Evolutionary conservation across 2,888 invertebrate genomes (phyloP).

Genomic region (Ichneumon xanthorius): DNA sequence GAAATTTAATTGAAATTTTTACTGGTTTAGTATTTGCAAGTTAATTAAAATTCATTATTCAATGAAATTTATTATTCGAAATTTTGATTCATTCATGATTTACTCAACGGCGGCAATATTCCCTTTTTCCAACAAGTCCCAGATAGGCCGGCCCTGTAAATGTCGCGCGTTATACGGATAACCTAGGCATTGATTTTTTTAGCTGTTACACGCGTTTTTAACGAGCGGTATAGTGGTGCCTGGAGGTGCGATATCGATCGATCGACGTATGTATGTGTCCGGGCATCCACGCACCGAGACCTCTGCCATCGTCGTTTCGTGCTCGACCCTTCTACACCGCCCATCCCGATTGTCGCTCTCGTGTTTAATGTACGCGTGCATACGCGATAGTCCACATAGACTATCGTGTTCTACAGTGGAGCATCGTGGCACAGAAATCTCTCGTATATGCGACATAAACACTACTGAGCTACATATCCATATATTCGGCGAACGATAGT

Average conservation of each 20-base stretch:
- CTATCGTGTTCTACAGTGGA: slow-evolving; percentile 28
- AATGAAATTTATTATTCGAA: background rate
- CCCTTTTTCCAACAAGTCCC: background rate
- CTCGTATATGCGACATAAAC: slow-evolving; percentile 60
- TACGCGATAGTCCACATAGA: background rate
- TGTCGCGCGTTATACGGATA: background rate
- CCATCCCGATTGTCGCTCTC: slow-evolving; percentile 16
- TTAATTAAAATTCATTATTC: too few species aligned
- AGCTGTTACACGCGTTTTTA: slow-evolving; percentile 23
- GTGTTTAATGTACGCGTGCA: slow-evolving; percentile 12
- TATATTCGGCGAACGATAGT: slow-evolving; percentile 67
- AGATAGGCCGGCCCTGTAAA: background rate
- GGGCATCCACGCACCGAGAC: slow-evolving; percentile 43
- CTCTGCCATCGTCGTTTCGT: slow-evolving; percentile 39
- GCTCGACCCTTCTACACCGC: background rate
- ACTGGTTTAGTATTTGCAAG: background rate
- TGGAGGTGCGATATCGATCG: slow-evolving; percentile 60
- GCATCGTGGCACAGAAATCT: slow-evolving; percentile 20
- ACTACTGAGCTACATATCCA: slow-evolving; percentile 60
- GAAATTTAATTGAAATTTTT: too few species aligned
- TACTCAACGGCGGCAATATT: background rate
- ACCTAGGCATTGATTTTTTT: slow-evolving; percentile 8
- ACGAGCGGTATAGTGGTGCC: slow-evolving; percentile 41
- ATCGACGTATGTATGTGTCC: slow-evolving; percentile 55
- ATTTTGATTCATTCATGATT: background rate